Evolutionary conservation across 2,113 vertebrate genomes (phyloP), one percentile per base, ranked within the genome.

Genomic region (Amblyopsis rosae): DNA sequence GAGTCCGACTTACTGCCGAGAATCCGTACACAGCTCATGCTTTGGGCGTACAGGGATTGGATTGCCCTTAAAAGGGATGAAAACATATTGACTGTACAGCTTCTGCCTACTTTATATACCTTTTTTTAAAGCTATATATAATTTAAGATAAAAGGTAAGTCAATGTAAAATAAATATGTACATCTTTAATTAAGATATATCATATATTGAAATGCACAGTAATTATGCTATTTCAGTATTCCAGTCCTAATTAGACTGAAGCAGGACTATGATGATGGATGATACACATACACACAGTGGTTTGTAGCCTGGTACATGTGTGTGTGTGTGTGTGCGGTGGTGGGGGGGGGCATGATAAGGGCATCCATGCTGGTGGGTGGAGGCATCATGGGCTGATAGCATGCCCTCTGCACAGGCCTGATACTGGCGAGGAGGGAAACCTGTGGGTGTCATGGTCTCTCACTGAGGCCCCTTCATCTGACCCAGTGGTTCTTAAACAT

Each of bases 331-430:
- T 72, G 86, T 48, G 47, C 77, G 69, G 9, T 41, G 48, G 72
- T 1, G 26, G 2, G 26, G 26, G 26, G 19, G 19, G 4, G 35
- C 35, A 58, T 77, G 93, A 93, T 93, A 93, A 93, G 88, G 82
- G 85, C 74, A 87, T 88, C 88, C 88, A 84, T 77, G 12, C 66
- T 56, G 81, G 83, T 86, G 90, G 92, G 91, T 90, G 90, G 91
- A 87, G 88, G 80, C 19, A 89, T 72, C 59, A 59, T 33, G 16
- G 51, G 12, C 75, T 74, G 92, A 92, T 93, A 93, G 87, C 72
- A 13, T 57, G 67, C 67, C 53, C 70, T 64, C 89, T 92, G 89
- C 79, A 64, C 65, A 41, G 69, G 51, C 6, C 84, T 90, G 93
- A 93, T 93, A 93, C 76, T 65, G 74, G 35, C 73, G 64, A 59